Percentiles rank a stretch among this genome's conserved stretches.
Evolutionary conservation across 2,888 invertebrate genomes (phyloP).

Genomic region (Physocephala rufipes): DNA sequence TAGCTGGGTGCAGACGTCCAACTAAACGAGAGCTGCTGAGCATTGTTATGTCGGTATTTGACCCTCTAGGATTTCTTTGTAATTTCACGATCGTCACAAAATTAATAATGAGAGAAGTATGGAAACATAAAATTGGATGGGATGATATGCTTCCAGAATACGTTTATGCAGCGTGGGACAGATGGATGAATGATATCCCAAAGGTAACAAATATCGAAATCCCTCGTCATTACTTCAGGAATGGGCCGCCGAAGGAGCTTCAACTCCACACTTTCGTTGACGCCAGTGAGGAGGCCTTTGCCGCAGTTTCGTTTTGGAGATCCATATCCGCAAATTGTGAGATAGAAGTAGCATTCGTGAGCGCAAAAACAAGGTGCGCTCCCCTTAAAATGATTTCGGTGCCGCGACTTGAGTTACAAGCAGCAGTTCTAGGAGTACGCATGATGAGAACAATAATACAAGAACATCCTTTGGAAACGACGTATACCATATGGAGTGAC

Average conservation of each 20-base stretch:
- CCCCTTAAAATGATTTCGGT: slow-evolving; percentile 25
- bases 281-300: slow-evolving; percentile 34
- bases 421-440: slow-evolving; percentile 26
- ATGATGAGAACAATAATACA: slow-evolving; percentile 21
- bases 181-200: slow-evolving; percentile 24
- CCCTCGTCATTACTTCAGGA: slow-evolving; percentile 27
- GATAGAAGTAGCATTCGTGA: slow-evolving; percentile 21
- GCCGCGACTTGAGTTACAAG: slow-evolving; percentile 29
- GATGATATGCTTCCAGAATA: slow-evolving; percentile 32
- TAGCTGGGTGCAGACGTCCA: slow-evolving; percentile 8
- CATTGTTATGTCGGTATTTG: slow-evolving; percentile 35
- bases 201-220: slow-evolving; percentile 19
- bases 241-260: slow-evolving; percentile 10
- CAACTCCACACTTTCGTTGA: slow-evolving; percentile 34
- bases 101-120: slow-evolving; percentile 32
- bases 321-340: background rate
- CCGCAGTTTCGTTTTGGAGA: slow-evolving; percentile 35
- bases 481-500: slow-evolving; percentile 32
- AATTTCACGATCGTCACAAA: slow-evolving; percentile 31
- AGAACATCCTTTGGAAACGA: background rate
- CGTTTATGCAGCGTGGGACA: slow-evolving; percentile 10
- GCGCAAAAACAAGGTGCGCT: slow-evolving; percentile 22
- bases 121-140: slow-evolving; percentile 29
- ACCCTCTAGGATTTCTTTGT: slow-evolving; percentile 34
- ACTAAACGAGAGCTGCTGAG: slow-evolving; percentile 34